These are phyloP conservation scores for Tinamus guttatus DNA, from an alignment of 2,113 vertebrate genomes.

Conservation along the genomic window DNA sequence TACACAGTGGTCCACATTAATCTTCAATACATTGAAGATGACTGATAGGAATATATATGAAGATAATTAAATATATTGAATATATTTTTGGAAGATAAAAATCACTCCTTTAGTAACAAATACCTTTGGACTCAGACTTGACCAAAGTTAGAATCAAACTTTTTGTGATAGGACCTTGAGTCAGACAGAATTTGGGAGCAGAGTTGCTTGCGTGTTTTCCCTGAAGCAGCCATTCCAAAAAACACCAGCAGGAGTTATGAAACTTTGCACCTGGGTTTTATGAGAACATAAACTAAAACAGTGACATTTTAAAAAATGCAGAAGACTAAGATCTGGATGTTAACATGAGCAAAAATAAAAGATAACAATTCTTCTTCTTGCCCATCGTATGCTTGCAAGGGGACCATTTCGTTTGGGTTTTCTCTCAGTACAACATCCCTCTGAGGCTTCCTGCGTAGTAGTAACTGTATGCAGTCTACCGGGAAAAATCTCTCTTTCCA, in stretches of 20 bases:
- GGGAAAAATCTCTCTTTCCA: neutral
- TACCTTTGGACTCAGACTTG: neutral
- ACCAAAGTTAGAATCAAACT: neutral
- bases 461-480: neutral
- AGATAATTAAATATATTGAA: too few species aligned
- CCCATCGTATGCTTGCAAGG: neutral
- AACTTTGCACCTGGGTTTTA: neutral
- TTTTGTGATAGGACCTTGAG: neutral
- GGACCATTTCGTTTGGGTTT: neutral
- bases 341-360: neutral
- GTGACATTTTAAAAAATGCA: neutral
- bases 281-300: neutral
- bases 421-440: neutral
- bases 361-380: neutral
- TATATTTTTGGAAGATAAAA: neutral
- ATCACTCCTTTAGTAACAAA: neutral
- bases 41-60: too few species aligned
- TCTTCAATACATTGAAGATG: too few species aligned
- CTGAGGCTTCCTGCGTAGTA: neutral
- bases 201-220: neutral
- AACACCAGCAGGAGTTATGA: neutral
- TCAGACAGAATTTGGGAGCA: neutral
- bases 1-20: neutral
- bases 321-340: neutral
- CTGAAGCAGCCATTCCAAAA: neutral